These are phyloP conservation scores for Euura lappo DNA, from an alignment of 1,140 invertebrate species.

Conservation along the genomic window DNA sequence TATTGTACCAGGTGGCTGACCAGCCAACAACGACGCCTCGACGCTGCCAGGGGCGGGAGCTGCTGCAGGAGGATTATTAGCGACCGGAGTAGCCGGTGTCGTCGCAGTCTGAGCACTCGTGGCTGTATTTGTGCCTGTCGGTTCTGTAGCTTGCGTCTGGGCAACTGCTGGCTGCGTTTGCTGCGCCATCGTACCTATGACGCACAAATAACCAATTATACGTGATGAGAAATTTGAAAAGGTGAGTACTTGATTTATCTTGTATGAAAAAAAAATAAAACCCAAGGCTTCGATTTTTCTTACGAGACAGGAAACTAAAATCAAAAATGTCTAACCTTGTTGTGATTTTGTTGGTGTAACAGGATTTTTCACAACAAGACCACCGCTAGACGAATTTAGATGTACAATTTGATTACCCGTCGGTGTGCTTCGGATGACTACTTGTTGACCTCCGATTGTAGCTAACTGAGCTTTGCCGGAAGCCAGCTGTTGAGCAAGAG, in stretches of 20 bases:
- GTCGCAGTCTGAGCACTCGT: constrained; percentile 23
- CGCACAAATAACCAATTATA: not conserved
- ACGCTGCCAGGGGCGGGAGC: constrained; percentile 60
- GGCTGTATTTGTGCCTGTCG: constrained; percentile 11
- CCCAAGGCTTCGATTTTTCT: no score
- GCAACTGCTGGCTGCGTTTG: not conserved
- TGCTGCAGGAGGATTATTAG: constrained; percentile 21
- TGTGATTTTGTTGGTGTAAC: constrained; percentile 40
- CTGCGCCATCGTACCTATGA: not conserved
- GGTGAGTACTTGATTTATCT: no score
- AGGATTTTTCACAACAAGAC: constrained; percentile 53
- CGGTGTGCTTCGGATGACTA: constrained; percentile 71
- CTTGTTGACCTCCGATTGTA: constrained; percentile 83
- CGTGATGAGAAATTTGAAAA: not conserved
- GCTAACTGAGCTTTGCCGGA: constrained; percentile 82
- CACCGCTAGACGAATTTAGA: constrained; percentile 49
- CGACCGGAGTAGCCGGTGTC: constrained; percentile 23
- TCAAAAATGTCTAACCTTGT: constrained; percentile 34
- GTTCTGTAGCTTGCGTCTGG: not conserved
- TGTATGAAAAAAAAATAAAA: not conserved
- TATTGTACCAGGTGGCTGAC: constrained; percentile 82
- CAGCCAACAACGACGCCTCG: constrained; percentile 74
- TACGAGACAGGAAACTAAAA: no score
- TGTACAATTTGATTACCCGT: constrained; percentile 72
- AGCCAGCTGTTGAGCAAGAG: constrained; percentile 76